phyloP scores from a whole-genome alignment of 2,113 vertebrate genomes.

The Casuarius casuarius region DNA sequence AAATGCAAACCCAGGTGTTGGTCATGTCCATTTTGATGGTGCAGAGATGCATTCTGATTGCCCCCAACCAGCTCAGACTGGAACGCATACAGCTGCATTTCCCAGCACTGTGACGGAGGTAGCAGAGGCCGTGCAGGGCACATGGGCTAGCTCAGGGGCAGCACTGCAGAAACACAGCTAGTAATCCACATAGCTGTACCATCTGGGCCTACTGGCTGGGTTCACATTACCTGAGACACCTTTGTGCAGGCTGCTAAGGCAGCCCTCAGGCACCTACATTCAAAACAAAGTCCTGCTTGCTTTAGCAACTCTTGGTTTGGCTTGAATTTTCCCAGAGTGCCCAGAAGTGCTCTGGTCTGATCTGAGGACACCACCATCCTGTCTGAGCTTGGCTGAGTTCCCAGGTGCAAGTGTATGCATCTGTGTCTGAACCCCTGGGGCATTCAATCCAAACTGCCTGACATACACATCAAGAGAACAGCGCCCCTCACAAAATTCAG shows the following conservation, averaged over 20 bases:
- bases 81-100: background rate
- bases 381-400: background rate
- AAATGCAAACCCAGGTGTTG: background rate
- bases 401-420: accelerated
- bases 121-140: background rate
- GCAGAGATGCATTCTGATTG: background rate
- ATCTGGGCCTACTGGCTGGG: background rate
- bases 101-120: background rate
- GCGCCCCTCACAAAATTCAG: background rate
- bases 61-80: background rate
- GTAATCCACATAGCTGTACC: background rate
- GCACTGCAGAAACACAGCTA: background rate
- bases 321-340: background rate
- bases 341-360: background rate
- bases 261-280: background rate
- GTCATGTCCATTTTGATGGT: too few relatives aligned
- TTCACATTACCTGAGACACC: background rate
- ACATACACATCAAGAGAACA: background rate
- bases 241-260: background rate
- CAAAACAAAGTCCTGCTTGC: background rate
- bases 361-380: background rate
- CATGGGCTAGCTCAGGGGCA: background rate
- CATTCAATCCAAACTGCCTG: background rate
- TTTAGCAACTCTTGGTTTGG: background rate
- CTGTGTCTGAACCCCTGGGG: background rate